Evolutionary conservation across 2,888 invertebrate species (phyloP).

Genomic region (Mesorhabditis belari): DNA sequence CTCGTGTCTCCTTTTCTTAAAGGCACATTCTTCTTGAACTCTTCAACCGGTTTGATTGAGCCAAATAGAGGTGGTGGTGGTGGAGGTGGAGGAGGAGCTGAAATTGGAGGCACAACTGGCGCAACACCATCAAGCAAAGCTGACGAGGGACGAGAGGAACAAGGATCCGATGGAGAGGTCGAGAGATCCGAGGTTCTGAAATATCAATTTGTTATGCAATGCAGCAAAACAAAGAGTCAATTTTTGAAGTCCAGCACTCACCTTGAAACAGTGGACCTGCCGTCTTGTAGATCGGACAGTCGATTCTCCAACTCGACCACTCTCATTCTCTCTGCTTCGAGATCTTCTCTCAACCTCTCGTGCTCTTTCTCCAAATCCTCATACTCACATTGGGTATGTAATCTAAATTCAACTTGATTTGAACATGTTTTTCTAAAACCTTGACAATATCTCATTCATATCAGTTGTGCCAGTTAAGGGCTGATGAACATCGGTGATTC

Average conservation of each 20-base stretch:
- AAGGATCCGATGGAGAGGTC: slow-evolving; percentile 34
- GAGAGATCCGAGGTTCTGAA: slow-evolving; percentile 30
- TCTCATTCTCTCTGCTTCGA: slow-evolving; percentile 33
- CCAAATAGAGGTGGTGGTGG: slow-evolving; percentile 12
- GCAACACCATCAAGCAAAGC: neutral
- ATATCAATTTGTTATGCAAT: neutral
- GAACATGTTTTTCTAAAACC: slow-evolving; percentile 4
- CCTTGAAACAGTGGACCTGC: slow-evolving; percentile 14
- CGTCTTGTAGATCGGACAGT: slow-evolving; percentile 40
- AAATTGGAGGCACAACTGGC: slow-evolving; percentile 9
- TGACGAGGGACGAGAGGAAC: slow-evolving; percentile 18
- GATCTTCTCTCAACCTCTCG: slow-evolving; percentile 29
- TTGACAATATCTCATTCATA: slow-evolving; percentile 39
- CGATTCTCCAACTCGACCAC: slow-evolving; percentile 43
- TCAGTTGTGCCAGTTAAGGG: slow-evolving; percentile 33
- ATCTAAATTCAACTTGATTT: slow-evolving; percentile 7
- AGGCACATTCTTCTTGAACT: slow-evolving; percentile 67
- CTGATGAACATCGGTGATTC: slow-evolving; percentile 29
- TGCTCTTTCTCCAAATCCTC: slow-evolving; percentile 41
- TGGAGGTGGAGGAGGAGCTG: slow-evolving; percentile 47
- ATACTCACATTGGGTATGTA: slow-evolving; percentile 46
- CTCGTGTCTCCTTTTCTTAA: slow-evolving; percentile 85
- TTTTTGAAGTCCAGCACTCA: neutral
- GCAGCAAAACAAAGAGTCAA: neutral
- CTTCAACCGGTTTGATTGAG: slow-evolving; percentile 4